Evolutionary conservation across 1,140 invertebrate species (phyloP), one percentile per base, ranked within the genome.

Genomic region (Pararge aegeria): DNA sequence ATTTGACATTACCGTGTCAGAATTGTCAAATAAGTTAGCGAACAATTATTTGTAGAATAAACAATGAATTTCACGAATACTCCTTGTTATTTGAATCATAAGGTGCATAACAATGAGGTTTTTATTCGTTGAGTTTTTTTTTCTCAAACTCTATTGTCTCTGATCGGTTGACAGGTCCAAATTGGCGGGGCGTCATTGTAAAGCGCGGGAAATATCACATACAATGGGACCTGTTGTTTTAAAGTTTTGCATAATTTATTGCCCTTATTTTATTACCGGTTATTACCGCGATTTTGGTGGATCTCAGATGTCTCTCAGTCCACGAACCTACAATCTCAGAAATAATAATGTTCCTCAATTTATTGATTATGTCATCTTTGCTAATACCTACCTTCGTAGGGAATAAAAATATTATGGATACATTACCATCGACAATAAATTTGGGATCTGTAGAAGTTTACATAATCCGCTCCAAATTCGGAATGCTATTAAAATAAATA

Each of bases 131-230:
- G 10, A 4, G 15, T 18, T 18, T 42, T 42, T 42, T 18, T 16
- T 16, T 42, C 38, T 42, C 7, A 42, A 42, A 18, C 13, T 42
- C 13, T 42, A 18, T 42, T 42, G 38, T 42, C 38, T 42, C 0
- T 42, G 38, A 18, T 42, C 13, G 21, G 18, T 49, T 48, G 20
- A 53, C 59, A 55, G 51, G 53, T 42, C 13, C 29, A 51, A 58
- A 58, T 54, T 61, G 52, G 52, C 59, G 46, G 59, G 51, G 29
- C 15, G 15, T 38, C 44, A 21, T 55, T 55, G 51, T 55, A 19
- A 15, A 34, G 59, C 59, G 59, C 51, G 52, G 52, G 59, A 61
- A 61, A 44, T 9, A 27, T 29, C n/a, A 15, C 12, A 37, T 24
- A 61, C 59, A 61, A 61, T 40, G 34, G 30, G 16, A 16, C 27